Conservation (phyloP, 35 echinoderm and acorn worm species). For the Heliocidaris tuberculata region DNA sequence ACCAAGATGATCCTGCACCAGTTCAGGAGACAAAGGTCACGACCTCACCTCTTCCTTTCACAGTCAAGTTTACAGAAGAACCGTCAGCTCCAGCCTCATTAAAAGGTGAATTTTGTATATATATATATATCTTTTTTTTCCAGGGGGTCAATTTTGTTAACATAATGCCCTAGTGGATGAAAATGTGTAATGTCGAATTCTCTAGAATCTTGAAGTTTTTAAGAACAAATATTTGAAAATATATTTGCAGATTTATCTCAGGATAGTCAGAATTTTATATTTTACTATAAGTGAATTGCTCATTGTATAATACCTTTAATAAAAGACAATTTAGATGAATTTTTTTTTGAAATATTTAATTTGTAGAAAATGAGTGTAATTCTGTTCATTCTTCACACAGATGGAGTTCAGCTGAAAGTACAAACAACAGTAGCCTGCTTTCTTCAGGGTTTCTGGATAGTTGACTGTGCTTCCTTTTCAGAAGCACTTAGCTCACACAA, state of each 20-base stretch:
- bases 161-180: too few species aligned
- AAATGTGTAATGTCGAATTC: too few species aligned
- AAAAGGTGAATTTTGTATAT: background rate
- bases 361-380: background rate
- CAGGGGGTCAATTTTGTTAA: too few species aligned
- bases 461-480: background rate
- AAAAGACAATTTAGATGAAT: too few species aligned
- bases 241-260: too few species aligned
- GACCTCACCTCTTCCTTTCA: background rate
- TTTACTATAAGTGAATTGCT: too few species aligned
- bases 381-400: background rate
- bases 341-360: background rate
- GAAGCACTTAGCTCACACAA: background rate
- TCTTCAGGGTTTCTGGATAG: conserved; percentile 2
- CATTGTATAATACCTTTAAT: too few species aligned
- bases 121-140: too few species aligned
- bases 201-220: too few species aligned
- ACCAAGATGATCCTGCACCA: background rate
- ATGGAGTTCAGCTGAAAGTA: background rate
- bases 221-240: too few species aligned
- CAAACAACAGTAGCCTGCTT: background rate
- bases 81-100: background rate
- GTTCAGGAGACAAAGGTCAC: background rate
- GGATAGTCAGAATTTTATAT: too few species aligned
- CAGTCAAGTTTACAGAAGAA: background rate